phyloP scores from a whole-genome alignment of 2,113 vertebrate species.

The Nannospalax galili region DNA sequence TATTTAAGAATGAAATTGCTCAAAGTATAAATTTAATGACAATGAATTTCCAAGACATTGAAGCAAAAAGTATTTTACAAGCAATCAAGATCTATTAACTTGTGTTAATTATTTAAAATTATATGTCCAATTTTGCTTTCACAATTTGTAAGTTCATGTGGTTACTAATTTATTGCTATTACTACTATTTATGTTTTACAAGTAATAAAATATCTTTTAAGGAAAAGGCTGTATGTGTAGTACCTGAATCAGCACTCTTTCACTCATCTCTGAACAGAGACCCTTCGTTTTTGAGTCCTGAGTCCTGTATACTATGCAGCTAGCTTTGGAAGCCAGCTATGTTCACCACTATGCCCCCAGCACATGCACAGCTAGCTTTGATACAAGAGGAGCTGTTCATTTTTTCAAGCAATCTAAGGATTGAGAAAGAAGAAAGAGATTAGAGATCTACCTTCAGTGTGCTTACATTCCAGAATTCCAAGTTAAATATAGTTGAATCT shows the following conservation, averaged over 20 bases:
- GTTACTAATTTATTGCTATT: neutral
- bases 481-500: neutral
- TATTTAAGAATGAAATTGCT: neutral
- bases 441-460: neutral
- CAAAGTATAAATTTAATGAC: conserved; percentile 10
- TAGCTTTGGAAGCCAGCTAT: neutral
- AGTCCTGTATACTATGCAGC: neutral
- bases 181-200: neutral
- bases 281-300: neutral
- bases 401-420: neutral
- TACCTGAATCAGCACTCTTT: neutral
- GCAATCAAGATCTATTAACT: neutral
- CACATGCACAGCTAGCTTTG: neutral
- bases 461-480: neutral
- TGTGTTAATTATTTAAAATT: neutral
- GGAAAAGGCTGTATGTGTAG: neutral
- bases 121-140: neutral
- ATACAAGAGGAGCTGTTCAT: neutral
- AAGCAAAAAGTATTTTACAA: neutral
- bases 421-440: neutral
- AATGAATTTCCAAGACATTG: neutral
- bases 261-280: neutral
- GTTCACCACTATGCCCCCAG: too few relatives aligned
- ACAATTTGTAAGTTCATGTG: neutral
- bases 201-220: neutral